Base-by-base conservation (phyloP, 2,113 vertebrate genomes). In the Campylomormyrus tamandua region DNA sequence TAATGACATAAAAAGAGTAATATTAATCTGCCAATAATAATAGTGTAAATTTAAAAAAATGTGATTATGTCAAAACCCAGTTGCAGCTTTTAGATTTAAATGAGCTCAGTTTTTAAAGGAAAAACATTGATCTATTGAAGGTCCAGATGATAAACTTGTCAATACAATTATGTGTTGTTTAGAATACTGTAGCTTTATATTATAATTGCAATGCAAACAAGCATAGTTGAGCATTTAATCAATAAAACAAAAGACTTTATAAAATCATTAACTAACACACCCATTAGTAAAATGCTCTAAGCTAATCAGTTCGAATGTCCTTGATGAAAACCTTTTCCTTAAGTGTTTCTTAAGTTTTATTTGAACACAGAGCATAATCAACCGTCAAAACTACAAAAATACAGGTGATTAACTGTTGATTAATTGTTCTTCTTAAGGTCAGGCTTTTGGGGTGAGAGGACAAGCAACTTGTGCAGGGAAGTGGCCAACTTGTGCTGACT, bases 321-420 rank as follows among this genome's bases (percentile, higher is more conserved):
- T 6, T 45, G 70, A 80, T 77, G 52, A 87, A 88, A 87, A 70
- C 88, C 88, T 58, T 88, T 89, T 89, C 70, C 91, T 94, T 91
- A 93, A 13, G 21, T 90, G 89, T 91, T 88, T 92, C 62, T 66
- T 70, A 70, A 31, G 62, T 27, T 77, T 90, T 84, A 90, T 90
- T 90, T 93, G 95, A 91, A 92, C 89, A 94, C 94, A 93, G 90
- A 91, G 87, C 52, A 85, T 58, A 93, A 77, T 70, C 89, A 89
- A 86, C 2, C 80, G n/a, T 35, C 45, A 89, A 90, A 90, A 93
- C 35, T 42, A 42, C 74, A 17, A 80, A 77, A 80, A 80, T 17
- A 19, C 5, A 5, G 15, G 35, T 80, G 74, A 27, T 80, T 80
- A 42, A 80, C 15, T 80, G 74, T 80, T 85, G 83, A 84, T 46